phyloP scores from a whole-genome alignment of 2,113 vertebrate genomes.

The Callithrix jacchus region DNA sequence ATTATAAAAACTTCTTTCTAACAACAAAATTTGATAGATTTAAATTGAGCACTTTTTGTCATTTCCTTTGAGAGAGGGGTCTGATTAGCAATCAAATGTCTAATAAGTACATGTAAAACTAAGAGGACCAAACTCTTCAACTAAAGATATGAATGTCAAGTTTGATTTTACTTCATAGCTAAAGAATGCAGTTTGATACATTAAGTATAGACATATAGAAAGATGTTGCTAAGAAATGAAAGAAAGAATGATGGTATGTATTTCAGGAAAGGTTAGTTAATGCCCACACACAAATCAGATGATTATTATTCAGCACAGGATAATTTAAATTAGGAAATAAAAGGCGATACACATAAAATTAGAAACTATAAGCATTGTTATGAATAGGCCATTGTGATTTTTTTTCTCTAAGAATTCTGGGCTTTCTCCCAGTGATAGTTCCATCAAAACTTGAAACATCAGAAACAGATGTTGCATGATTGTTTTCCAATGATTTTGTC shows the following conservation, averaged over 20 bases:
- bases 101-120: not conserved
- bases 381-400: not conserved
- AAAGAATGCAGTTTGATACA: not conserved
- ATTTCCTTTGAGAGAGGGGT: not conserved
- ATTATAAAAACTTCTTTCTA: not conserved
- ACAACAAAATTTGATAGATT: not conserved
- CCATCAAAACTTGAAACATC: conserved; percentile 2
- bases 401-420: conserved; percentile 21
- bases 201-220: not conserved
- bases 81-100: not conserved
- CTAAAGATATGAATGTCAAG: not conserved
- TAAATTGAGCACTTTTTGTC: not conserved
- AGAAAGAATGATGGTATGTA: conserved; percentile 3
- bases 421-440: conserved; percentile 31
- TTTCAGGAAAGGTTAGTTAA: conserved; percentile 41
- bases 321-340: conserved; percentile 10
- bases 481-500: not conserved
- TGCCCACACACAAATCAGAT: not conserved
- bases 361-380: not conserved
- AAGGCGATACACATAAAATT: conserved; percentile 13
- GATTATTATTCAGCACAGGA: not conserved
- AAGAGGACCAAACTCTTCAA: not conserved
- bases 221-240: not conserved
- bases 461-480: not conserved
- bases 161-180: not conserved